These are phyloP conservation scores for Phyllotreta striolata DNA, from an alignment of 2,888 invertebrate species.

Conservation along the genomic window DNA sequence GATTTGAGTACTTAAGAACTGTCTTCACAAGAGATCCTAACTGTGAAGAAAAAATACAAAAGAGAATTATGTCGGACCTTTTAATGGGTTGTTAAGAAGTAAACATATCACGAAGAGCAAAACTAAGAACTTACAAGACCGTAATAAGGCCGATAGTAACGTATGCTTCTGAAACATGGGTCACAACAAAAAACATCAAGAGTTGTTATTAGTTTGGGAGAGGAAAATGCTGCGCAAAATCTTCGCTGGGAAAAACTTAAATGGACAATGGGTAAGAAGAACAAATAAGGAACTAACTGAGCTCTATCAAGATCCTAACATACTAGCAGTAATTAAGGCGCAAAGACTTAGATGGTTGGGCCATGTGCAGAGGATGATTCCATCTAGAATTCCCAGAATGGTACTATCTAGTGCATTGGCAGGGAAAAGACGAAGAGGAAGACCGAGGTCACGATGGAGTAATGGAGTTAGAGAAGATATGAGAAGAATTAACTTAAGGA, in stretches of 20 bases:
- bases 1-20: too few species aligned
- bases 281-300: constrained; percentile 1
- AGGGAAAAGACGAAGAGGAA: background rate
- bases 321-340: background rate
- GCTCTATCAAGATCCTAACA: background rate
- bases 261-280: background rate
- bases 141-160: too few species aligned
- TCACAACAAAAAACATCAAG: too few species aligned
- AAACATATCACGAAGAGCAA: background rate
- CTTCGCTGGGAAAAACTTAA: background rate
- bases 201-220: background rate
- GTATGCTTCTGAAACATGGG: too few species aligned
- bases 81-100: background rate
- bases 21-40: too few species aligned
- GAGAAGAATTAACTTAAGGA: too few species aligned
- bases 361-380: background rate
- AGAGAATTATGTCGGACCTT: too few species aligned
- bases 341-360: background rate
- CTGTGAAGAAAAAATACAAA: too few species aligned
- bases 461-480: background rate
- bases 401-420: background rate
- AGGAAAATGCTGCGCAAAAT: background rate
- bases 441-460: background rate
- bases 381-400: background rate
- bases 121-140: background rate